Conservation (phyloP, 2,888 invertebrate genomes). For the Amblyjoppa proteus region DNA sequence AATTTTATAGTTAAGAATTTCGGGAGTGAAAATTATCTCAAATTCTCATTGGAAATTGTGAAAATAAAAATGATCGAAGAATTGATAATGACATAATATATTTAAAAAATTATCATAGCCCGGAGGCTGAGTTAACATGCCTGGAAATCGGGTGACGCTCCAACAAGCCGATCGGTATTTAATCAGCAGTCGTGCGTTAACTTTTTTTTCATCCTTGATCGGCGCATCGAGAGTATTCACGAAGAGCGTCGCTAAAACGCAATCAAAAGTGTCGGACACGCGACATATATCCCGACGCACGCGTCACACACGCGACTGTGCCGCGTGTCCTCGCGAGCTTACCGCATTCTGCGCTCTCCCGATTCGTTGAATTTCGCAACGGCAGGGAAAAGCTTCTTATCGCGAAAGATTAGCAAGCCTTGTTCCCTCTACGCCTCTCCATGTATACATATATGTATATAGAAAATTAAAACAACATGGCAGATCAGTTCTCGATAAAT, state of each 20-base stretch:
- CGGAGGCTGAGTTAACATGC: background rate
- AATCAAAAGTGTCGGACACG: slow-evolving; percentile 3
- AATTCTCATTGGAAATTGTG: too few relatives aligned
- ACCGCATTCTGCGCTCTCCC: background rate
- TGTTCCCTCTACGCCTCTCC: background rate
- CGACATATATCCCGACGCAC: slow-evolving; percentile 11
- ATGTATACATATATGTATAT: background rate
- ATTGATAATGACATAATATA: background rate
- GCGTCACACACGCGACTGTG: slow-evolving; percentile 25
- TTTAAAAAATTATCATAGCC: background rate
- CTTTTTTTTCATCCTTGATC: background rate
- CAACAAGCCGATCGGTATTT: background rate
- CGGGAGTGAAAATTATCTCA: too few relatives aligned
- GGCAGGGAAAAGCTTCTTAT: background rate
- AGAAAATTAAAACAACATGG: background rate
- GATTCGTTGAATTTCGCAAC: background rate
- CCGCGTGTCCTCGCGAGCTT: background rate
- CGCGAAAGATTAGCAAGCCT: background rate
- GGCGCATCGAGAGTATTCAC: background rate
- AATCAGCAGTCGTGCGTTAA: slow-evolving; percentile 2
- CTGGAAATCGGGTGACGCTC: background rate
- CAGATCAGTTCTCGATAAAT: background rate
- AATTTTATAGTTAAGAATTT: too few relatives aligned
- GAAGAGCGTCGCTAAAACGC: slow-evolving; percentile 6
- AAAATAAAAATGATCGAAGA: too few relatives aligned